Evolutionary conservation across 2,888 invertebrate species (phyloP), one percentile per base, ranked within the genome.

Genomic region (Cephalotes varians): DNA sequence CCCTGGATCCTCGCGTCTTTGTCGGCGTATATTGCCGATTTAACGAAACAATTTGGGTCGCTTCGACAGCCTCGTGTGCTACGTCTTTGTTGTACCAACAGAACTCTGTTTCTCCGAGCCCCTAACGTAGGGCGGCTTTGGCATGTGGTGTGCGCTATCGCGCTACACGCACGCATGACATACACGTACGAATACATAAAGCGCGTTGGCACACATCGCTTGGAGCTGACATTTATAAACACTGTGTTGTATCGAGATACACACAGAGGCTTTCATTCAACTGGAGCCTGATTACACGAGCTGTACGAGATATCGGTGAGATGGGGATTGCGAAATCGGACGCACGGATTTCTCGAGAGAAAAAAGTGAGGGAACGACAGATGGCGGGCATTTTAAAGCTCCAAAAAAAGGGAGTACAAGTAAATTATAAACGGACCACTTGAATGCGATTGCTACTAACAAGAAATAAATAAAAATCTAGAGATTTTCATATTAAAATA

Each of bases 181-280:
- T 44, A 67, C 65, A 25, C 28, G 2, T 64, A 31, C 18, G 37
- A 69, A 79, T 51, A 58, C 71, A 25, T 60, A 76, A 60, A 67
- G 80, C 58, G 71, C 82, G 76, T 81, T 82, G 87, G 85, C 86
- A 85, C 82, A 84, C 85, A 84, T 88, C 88, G 86, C 83, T 86
- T 83, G 79, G 80, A 85, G 67, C 88, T 86, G 87, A 90, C 86
- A 85, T 90, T 89, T 90, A 84, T 90, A 90, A 90, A 90, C 88
- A 89, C 79, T 77, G 83, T 74, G 56, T 58, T 83, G 77, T 18
- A 79, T 37, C 74, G 82, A 81, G 82, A 54, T 73, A 82, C 82
- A 83, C 82, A 86, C 82, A 84, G 85, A 89, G 84, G 67, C 84
- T 84, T 90, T 88, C 90, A 89, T 90, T 90, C 89, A 86, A 71